Conservation (phyloP, 2,888 invertebrate genomes). For the Phengaris alcon region DNA sequence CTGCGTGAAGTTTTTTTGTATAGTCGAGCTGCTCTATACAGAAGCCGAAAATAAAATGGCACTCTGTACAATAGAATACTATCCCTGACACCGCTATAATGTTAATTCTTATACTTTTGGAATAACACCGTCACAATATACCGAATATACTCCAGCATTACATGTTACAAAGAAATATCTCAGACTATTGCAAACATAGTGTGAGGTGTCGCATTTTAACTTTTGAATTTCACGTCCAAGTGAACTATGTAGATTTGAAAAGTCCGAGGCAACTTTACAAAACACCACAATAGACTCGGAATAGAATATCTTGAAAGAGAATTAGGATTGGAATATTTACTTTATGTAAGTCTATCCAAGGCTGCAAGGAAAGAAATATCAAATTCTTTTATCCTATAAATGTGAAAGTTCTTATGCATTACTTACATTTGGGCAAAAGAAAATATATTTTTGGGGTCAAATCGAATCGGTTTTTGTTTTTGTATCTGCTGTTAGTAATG, state of each 20-base stretch:
- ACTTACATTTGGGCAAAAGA: too few species aligned
- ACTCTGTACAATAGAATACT: neutral
- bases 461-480: too few species aligned
- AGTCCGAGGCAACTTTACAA: neutral
- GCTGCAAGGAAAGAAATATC: neutral
- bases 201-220: slow-evolving; percentile 1
- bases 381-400: neutral
- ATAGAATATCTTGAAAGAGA: neutral
- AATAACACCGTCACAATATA: neutral
- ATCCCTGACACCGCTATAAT: neutral
- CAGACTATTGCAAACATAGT: neutral
- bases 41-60: neutral
- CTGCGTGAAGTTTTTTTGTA: neutral
- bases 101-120: neutral
- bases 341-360: neutral
- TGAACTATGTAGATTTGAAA: slow-evolving; percentile 19
- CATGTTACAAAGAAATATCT: neutral
- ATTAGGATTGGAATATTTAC: slow-evolving; percentile 1
- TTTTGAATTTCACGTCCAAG: slow-evolving; percentile 9
- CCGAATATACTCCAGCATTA: neutral
- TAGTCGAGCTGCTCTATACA: neutral
- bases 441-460: too few species aligned
- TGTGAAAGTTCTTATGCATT: neutral
- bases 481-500: too few species aligned
- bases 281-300: neutral